These are phyloP conservation scores for Archegozetes longisetosus DNA, from an alignment of 1,140 invertebrate species.

Conservation along the genomic window DNA sequence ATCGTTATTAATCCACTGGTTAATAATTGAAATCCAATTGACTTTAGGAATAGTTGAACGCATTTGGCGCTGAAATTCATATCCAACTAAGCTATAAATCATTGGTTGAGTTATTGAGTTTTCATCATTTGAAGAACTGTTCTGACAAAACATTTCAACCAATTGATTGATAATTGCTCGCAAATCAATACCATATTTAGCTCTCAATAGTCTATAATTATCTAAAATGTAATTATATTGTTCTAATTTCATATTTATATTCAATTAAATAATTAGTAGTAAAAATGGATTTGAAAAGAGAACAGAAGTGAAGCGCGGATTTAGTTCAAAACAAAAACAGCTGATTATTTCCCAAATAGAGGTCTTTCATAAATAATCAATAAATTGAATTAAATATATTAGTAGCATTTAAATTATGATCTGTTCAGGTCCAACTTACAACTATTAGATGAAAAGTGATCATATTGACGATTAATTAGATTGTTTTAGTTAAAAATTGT, in stretches of 20 bases:
- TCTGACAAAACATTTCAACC: neutral
- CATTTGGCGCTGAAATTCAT: neutral
- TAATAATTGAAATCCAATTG: too few species aligned
- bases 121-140: neutral
- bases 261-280: neutral
- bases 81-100: neutral
- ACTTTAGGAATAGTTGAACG: neutral
- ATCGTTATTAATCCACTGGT: neutral
- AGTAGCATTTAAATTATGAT: too few species aligned
- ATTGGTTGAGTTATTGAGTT: neutral
- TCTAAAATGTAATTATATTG: neutral
- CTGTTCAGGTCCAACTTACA: too few species aligned
- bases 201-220: neutral
- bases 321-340: too few species aligned
- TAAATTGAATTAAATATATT: too few species aligned
- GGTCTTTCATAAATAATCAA: too few species aligned
- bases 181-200: neutral
- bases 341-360: too few species aligned
- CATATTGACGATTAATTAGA: too few species aligned
- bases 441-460: too few species aligned
- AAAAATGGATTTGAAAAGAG: neutral
- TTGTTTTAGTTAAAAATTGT: too few species aligned
- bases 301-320: too few species aligned
- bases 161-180: neutral
- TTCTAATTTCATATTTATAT: neutral